A percentile compares a stretch with the other conserved stretches of the same genome.
Evolutionary conservation across 2,113 vertebrate genomes (phyloP).

Genomic region (Esox niger): DNA sequence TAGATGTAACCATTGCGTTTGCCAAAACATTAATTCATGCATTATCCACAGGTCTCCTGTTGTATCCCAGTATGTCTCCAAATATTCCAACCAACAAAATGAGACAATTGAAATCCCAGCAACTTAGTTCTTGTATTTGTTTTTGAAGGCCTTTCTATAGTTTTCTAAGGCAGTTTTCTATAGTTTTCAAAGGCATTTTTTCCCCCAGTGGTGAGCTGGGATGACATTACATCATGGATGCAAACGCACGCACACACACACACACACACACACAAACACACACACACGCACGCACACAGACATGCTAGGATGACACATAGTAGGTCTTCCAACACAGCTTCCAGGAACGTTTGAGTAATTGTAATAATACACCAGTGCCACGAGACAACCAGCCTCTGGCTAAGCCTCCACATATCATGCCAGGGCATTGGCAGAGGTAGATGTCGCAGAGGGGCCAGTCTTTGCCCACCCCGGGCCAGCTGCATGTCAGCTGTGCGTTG

Average conservation of each 20-base stretch:
- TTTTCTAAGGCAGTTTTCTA: too few relatives aligned
- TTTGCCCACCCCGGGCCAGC: neutral
- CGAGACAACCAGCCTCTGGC: neutral
- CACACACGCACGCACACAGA: neutral
- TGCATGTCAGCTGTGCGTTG: neutral
- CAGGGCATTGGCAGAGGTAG: neutral
- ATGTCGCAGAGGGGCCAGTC: neutral
- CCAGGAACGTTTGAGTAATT: conserved; percentile 3
- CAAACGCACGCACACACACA: neutral
- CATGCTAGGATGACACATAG: neutral
- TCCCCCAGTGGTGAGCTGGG: too few relatives aligned
- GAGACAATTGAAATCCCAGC: too few relatives aligned
- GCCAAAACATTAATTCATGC: too few relatives aligned
- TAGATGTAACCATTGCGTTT: too few relatives aligned
- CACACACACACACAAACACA: neutral
- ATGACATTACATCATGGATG: too few relatives aligned
- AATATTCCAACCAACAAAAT: too few relatives aligned
- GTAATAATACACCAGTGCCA: neutral
- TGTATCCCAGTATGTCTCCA: neutral
- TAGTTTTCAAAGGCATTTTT: too few relatives aligned
- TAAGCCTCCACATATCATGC: neutral
- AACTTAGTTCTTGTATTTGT: too few relatives aligned
- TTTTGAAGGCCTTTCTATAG: too few relatives aligned
- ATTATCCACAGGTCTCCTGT: too few relatives aligned
- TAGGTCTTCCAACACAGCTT: neutral